Evolutionary conservation across 2,888 invertebrate species (phyloP), one percentile per base, ranked within the genome.

Genomic region (Masnerella sp.): DNA sequence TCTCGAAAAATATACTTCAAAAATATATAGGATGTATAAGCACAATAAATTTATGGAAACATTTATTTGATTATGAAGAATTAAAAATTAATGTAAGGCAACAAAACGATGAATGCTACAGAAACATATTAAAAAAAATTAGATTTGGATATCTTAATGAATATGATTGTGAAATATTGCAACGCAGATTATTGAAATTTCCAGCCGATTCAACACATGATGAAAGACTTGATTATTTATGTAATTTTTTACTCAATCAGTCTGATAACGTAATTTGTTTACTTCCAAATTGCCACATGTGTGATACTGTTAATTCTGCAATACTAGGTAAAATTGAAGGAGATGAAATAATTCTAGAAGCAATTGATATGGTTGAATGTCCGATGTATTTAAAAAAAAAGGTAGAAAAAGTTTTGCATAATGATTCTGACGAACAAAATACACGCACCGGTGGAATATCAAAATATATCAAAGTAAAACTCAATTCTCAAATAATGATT

Each of bases 61-160:
- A 74, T 28, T 74, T 81, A 36, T 82, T 84, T 56, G 22, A 47
- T 2, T 84, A 81, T 45, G 79, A 78, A n/a, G 81, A 82, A 75
- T 77, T 82, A 49, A 72, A 74, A 20, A 80, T 79, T 5, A 80
- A 82, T 64, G 80, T 82, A 75, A 74, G 80, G 61, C 79, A 79
- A 54, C 69, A 64, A 65, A 52, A 64, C 30, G 78, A 78, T 64
- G 11, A 45, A 36, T 34, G 61, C 32, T 82, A 80, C 72, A 40
- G 74, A 2, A 61, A 79, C 5, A 69, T 79, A 59, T 64, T 81
- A 5, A 77, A 76, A 2, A 49, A 54, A 42, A 70, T 74, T 38
- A 32, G 67, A n/a, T 30, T 30, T 7, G 70, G 74, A 28, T 40
- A 34, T 43, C n/a, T 64, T 8, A 40, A 28, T 2, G 8, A 36